phyloP scores from a whole-genome alignment of 2,113 vertebrate species.

The Hyla sarda region DNA sequence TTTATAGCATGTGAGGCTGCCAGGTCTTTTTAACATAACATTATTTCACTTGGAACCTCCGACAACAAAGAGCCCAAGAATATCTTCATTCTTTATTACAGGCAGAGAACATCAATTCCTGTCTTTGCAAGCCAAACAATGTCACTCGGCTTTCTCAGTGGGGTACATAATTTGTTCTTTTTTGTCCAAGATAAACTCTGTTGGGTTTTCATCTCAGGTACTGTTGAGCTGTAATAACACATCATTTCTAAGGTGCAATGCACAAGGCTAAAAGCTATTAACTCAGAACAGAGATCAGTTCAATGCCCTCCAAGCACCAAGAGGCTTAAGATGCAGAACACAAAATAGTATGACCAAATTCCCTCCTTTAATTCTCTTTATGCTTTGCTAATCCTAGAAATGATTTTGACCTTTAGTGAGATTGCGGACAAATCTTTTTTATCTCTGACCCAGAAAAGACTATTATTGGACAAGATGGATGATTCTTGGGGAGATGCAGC shows the following conservation, averaged over 20 bases:
- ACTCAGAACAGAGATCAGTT: conserved; percentile 13
- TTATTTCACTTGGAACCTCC: not conserved
- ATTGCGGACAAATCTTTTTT: conserved; percentile 49
- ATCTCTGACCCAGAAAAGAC: conserved; percentile 40
- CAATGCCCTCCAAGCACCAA: conserved; percentile 32
- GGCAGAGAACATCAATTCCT: conserved; percentile 24
- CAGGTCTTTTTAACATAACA: not conserved
- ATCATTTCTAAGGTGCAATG: conserved; percentile 37
- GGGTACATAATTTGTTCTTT: conserved; percentile 21
- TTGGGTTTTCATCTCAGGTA: conserved; percentile 30
- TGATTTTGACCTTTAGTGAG: conserved; percentile 40
- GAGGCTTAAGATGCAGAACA: conserved; percentile 35
- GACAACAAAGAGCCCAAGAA: not conserved
- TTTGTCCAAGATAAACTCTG: conserved; percentile 45
- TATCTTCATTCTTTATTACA: not conserved
- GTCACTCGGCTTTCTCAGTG: not conserved
- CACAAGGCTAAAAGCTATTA: conserved; percentile 39
- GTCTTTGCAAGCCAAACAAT: conserved; percentile 8
- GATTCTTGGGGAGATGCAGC: conserved; percentile 25
- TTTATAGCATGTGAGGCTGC: not conserved
- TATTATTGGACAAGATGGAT: conserved; percentile 43
- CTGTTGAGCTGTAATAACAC: conserved; percentile 3
- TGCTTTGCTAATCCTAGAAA: conserved; percentile 48
- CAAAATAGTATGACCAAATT: conserved; percentile 37
- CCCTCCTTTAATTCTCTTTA: conserved; percentile 31